These are phyloP conservation scores for Podotricha telesiphe DNA, from an alignment of 2,888 invertebrate genomes.

Conservation along the genomic window DNA sequence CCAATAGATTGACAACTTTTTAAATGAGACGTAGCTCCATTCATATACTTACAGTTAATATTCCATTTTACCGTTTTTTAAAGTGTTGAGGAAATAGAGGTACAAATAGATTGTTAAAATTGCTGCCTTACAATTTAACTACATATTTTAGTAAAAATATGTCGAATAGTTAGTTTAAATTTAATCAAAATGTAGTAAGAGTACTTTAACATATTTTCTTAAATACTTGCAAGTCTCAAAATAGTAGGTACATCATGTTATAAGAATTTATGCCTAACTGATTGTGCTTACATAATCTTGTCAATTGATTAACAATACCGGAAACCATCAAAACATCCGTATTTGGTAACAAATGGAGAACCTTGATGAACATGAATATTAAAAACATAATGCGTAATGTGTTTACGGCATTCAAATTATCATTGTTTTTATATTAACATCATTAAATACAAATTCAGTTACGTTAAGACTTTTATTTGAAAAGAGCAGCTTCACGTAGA, in stretches of 20 bases:
- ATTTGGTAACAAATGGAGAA: slow-evolving; percentile 18
- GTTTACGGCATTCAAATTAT: not conserved
- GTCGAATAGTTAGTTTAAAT: too few species aligned
- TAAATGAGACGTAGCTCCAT: too few species aligned
- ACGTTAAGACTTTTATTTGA: not conserved
- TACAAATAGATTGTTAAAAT: too few species aligned
- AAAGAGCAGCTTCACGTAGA: not conserved
- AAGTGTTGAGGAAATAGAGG: too few species aligned
- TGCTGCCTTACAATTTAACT: too few species aligned
- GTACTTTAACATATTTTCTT: too few species aligned
- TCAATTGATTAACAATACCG: slow-evolving; percentile 16
- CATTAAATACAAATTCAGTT: not conserved
- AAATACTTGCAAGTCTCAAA: not conserved
- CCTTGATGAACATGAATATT: slow-evolving; percentile 18
- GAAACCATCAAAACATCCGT: slow-evolving; percentile 4
- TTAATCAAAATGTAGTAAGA: too few species aligned
- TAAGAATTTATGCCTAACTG: not conserved
- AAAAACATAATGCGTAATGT: slow-evolving; percentile 13
- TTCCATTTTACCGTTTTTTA: too few species aligned
- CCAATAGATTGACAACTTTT: too few species aligned
- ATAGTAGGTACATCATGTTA: not conserved
- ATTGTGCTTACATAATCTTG: slow-evolving; percentile 3
- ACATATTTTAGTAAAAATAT: too few species aligned
- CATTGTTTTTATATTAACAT: not conserved
- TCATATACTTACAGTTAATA: too few species aligned